Base-by-base conservation (phyloP, 2,113 vertebrate species). In the Siniperca knerii region DNA sequence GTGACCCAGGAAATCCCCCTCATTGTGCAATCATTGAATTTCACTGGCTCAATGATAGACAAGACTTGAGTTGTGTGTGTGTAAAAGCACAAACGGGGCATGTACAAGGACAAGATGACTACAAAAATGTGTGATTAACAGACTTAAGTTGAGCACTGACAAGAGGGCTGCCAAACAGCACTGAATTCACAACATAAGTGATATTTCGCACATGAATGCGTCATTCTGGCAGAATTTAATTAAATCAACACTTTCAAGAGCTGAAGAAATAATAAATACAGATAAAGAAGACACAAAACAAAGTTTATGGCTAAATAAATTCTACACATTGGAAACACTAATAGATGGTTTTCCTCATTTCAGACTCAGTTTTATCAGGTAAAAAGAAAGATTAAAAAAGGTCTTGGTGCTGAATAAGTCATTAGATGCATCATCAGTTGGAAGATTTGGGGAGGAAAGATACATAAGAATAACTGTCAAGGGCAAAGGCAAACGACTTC, bases 391-490 rank as follows among this genome's bases (percentile, higher is more conserved):
- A 60, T 25, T 61, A 10, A 64, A 29, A 29, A 37, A 42, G 25
- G 64, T 35, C 6, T 62, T 8, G 6, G 4, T 57, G 21, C 60
- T 78, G 60, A 44, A 46, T 61, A 44, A 78, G 42, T 78, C 72
- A 75, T 29, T 18, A 12, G 46, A 25, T 40, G 52, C 25, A 55
- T 75, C 46, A 70, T 11, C 57, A 33, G 65, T 46, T 37, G 55
- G 58, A 13, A 2, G 69, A 74, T 33, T 40, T 23, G 20, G 23
- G 75, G 68, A 73, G 68, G 69, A 72, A 23, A 66, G 65, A 69
- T 0, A 25, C 9, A 61, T n/a, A 71, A 48, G 15, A 48, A n/a
- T 20, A 64, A 11, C 15, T 16, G 46, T 54, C 33, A 29, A 54
- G 33, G 55, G 25, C 4, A 37, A 33, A 64, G 42, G 9, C 35